These are phyloP conservation scores for Onychomys arenicola DNA, from an alignment of 2,797 vertebrate genomes.

Conservation along the genomic window DNA sequence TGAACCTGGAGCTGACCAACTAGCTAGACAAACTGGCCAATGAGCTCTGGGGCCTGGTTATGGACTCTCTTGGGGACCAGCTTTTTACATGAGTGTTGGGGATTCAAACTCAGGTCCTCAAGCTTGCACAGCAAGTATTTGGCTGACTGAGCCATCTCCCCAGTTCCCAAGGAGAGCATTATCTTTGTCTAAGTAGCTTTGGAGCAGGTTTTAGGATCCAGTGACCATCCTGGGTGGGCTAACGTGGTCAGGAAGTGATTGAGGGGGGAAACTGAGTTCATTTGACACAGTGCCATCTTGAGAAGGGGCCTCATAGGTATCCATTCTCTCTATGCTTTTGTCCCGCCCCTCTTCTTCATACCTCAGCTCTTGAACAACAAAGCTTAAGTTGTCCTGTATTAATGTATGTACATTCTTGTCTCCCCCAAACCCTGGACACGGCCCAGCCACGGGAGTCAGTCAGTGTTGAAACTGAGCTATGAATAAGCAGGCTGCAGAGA, in stretches of 20 bases:
- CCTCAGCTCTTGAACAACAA: neutral
- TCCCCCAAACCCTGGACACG: neutral
- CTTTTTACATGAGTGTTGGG: neutral
- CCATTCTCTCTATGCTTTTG: neutral
- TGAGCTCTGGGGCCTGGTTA: neutral
- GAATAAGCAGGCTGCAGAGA: neutral
- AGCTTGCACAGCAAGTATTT: no score
- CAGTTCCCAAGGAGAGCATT: neutral
- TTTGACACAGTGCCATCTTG: neutral
- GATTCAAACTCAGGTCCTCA: neutral
- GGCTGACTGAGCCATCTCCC: neutral
- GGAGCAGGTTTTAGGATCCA: neutral
- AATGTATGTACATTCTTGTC: neutral
- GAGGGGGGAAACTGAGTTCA: neutral
- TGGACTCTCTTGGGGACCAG: neutral
- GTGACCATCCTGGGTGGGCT: neutral
- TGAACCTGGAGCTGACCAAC: neutral
- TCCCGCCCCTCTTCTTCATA: neutral
- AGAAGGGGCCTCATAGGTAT: neutral
- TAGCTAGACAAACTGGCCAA: neutral
- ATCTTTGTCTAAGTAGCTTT: neutral
- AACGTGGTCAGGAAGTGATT: neutral
- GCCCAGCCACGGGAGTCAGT: neutral
- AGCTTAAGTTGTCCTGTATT: neutral
- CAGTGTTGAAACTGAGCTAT: neutral